phyloP scores from a whole-genome alignment of 53 echinoderm and acorn worm genomes.

The Astropecten irregularis region DNA sequence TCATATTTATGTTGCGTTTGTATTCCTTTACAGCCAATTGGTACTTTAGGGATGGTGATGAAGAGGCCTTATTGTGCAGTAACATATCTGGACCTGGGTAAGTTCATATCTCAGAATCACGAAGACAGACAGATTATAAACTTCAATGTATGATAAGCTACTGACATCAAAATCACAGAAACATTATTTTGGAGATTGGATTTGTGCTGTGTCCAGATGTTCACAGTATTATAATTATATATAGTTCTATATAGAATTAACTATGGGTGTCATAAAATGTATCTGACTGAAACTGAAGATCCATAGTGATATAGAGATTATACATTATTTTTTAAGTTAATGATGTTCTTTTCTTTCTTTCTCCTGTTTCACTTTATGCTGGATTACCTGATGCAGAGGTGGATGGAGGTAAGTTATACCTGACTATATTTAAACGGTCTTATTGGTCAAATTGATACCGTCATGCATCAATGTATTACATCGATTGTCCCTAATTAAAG shows the following conservation, averaged over 20 bases:
- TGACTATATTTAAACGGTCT: not conserved
- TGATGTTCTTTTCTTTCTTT: not conserved
- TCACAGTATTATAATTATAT: no score
- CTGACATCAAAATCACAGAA: no score
- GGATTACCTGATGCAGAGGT: not conserved
- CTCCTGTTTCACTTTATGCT: not conserved
- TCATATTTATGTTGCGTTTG: no score
- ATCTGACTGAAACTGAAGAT: no score
- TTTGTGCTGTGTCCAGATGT: no score
- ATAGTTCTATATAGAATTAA: no score
- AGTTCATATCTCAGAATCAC: slow-evolving; percentile 48
- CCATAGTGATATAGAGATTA: no score
- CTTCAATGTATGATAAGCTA: no score
- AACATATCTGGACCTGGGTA: slow-evolving; percentile 79
- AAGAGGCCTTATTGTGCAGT: slow-evolving; percentile 67
- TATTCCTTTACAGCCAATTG: slow-evolving; percentile 74
- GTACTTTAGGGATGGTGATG: slow-evolving; percentile 59
- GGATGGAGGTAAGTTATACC: slow-evolving; percentile 48
- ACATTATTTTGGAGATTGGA: no score
- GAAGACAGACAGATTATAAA: not conserved
- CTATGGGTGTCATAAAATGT: no score
- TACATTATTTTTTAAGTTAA: not conserved
- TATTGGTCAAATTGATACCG: not conserved
- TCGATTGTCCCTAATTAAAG: no score
- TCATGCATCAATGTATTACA: not conserved